Conservation (phyloP, 2,888 invertebrate species). For the Melanchra persicariae region DNA sequence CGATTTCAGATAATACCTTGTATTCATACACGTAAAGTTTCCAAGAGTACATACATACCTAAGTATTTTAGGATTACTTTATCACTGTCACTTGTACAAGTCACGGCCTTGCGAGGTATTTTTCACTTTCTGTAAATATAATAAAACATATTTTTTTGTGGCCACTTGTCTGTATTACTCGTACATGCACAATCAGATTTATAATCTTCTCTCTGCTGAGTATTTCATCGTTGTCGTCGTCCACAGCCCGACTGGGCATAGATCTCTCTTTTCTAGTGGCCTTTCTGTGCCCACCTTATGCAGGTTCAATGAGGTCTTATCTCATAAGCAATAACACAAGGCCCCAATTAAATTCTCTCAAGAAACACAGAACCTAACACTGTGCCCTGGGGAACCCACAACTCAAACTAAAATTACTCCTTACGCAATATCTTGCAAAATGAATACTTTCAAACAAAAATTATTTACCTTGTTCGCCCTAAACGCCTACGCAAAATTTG, state of each 20-base stretch:
- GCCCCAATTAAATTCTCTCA: too few relatives aligned
- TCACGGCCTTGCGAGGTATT: conserved; percentile 30
- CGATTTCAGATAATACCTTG: conserved; percentile 16
- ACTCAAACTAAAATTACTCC: not conserved
- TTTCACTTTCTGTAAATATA: conserved; percentile 24
- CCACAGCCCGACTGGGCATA: not conserved
- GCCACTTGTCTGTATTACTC: not conserved
- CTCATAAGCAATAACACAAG: not conserved
- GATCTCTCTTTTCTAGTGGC: not conserved
- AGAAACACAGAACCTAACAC: not conserved
- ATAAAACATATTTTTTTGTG: conserved; percentile 12
- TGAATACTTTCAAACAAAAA: conserved; percentile 19
- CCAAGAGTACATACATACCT: not conserved
- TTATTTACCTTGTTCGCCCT: conserved; percentile 1
- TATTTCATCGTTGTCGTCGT: not conserved
- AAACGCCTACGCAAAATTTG: conserved; percentile 25
- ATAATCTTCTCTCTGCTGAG: not conserved
- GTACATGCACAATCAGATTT: not conserved
- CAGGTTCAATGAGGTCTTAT: not conserved
- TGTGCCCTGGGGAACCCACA: conserved; percentile 1
- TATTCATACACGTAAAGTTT: not conserved
- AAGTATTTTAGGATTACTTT: conserved; percentile 24
- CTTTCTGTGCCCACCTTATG: not conserved
- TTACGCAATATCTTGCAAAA: not conserved
- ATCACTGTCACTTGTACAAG: conserved; percentile 28